These are phyloP conservation scores for Antheraea yamamai DNA, from an alignment of 2,888 invertebrate species.

Conservation along the genomic window DNA sequence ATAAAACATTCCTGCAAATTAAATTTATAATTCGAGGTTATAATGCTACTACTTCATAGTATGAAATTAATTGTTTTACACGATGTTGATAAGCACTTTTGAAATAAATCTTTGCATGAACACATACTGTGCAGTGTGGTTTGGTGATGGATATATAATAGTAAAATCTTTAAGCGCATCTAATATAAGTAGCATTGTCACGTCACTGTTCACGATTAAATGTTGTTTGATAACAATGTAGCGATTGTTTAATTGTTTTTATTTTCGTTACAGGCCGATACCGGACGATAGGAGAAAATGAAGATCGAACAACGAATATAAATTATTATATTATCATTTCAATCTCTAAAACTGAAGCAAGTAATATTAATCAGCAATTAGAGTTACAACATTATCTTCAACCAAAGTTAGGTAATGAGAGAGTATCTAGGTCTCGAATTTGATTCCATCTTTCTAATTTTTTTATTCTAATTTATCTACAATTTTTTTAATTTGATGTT, in stretches of 20 bases:
- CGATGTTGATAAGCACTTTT: conserved; percentile 1
- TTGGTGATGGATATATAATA: conserved; percentile 1
- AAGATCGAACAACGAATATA: conserved; percentile 12
- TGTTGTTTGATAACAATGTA: neutral
- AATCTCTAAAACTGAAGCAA: neutral
- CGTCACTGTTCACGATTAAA: neutral
- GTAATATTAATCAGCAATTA: conserved; percentile 3
- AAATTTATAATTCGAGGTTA: neutral
- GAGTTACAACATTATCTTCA: conserved; percentile 34
- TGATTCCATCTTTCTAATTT: neutral
- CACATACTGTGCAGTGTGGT: neutral
- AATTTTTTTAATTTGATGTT: neutral
- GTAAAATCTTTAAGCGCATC: neutral
- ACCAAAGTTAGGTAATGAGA: conserved; percentile 60
- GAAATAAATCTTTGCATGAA: neutral
- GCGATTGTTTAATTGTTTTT: conserved; percentile 1
- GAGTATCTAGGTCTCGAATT: conserved; percentile 4
- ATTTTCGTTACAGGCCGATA: conserved; percentile 48
- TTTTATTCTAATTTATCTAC: neutral
- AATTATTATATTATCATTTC: neutral
- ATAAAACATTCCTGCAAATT: neutral
- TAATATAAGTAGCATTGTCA: neutral
- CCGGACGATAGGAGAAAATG: conserved; percentile 43
- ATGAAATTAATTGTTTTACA: neutral
- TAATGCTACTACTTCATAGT: neutral